These are phyloP conservation scores for Crossocerus cetratus DNA, from an alignment of 2,888 invertebrate genomes.

Conservation along the genomic window DNA sequence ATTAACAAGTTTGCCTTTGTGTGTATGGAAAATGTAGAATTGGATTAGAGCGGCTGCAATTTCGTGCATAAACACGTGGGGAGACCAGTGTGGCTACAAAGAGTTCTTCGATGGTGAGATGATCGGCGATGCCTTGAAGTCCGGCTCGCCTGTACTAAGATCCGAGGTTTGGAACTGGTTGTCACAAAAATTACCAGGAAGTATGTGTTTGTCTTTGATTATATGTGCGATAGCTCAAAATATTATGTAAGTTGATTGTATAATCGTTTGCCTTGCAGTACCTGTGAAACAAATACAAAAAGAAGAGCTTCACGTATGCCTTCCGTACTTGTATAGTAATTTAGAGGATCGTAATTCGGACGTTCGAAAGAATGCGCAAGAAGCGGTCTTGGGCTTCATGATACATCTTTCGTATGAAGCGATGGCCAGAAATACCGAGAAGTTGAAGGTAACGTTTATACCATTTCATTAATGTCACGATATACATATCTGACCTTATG, in stretches of 20 bases:
- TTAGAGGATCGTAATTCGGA: slow-evolving; percentile 95
- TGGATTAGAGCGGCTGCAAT: slow-evolving; percentile 89
- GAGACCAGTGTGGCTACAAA: slow-evolving; percentile 87
- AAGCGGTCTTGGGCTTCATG: slow-evolving; percentile 95
- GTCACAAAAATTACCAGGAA: slow-evolving; percentile 86
- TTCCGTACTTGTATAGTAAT: slow-evolving; percentile 88
- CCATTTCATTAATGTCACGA: not conserved
- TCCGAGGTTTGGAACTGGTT: slow-evolving; percentile 92
- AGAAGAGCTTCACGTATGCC: slow-evolving; percentile 88
- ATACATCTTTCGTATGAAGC: slow-evolving; percentile 91
- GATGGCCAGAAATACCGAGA: slow-evolving; percentile 87
- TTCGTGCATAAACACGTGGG: slow-evolving; percentile 91
- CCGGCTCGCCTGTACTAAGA: slow-evolving; percentile 90
- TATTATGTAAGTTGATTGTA: not conserved
- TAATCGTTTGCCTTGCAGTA: slow-evolving; percentile 74
- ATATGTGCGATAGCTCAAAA: not conserved
- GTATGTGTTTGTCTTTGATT: slow-evolving; percentile 69
- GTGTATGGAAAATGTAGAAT: slow-evolving; percentile 70
- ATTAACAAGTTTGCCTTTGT: not conserved
- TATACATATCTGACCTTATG: too few species aligned
- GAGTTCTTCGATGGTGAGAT: slow-evolving; percentile 94
- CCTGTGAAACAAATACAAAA: slow-evolving; percentile 86
- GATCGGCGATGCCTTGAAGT: slow-evolving; percentile 90
- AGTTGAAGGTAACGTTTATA: slow-evolving; percentile 85
- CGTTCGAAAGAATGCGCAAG: slow-evolving; percentile 93